Base-by-base conservation (phyloP, 2,888 invertebrate genomes). In the Ramazzottius varieornatus region DNA sequence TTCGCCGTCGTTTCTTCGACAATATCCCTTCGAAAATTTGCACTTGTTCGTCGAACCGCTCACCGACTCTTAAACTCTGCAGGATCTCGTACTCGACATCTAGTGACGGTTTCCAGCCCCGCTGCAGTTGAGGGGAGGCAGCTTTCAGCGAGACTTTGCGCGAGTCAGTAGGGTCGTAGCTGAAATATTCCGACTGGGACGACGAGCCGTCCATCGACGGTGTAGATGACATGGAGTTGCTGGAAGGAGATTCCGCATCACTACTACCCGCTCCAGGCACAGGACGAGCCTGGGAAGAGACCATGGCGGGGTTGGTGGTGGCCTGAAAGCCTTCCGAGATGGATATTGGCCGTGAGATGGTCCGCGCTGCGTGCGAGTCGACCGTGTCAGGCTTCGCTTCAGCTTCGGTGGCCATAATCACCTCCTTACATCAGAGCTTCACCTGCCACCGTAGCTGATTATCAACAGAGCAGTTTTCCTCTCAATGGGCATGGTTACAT, bases 111-210 rank as follows among this genome's bases (percentile, higher is more conserved):
- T 54, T 54, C 20, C n/a, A 40, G 8, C 20, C 40, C 8, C 8
- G 8, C 8, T 13, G 20, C 8, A 20, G 8, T 20, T 40, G 8
- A 13, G 8, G 8, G 8, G 40, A 13, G 40, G 40, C 40, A 20
- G 40, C 40, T 40, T 40, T 54, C n/a, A 54, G 8, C 54, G 54
- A 54, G 54, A 8, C 54, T 8, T 4, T 29, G 13, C 54, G 8
- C 29, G 8, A 8, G 16, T 13, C 54, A 8, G 54, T 40, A 20
- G 40, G n/a, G 4, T 54, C 54, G 24, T 54, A 54, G 24, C 54
- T 54, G 29, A 54, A 54, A 54, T 54, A 54, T 29, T 54, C 54
- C n/a, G 54, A 54, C 54, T 54, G 54, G 4, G 54, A 54, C 16
- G 54, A 54, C 4, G 54, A 54, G 54, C 54, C 54, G 8, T 54